phyloP scores from a whole-genome alignment of 2,888 invertebrate genomes.

The Limenitis camilla region DNA sequence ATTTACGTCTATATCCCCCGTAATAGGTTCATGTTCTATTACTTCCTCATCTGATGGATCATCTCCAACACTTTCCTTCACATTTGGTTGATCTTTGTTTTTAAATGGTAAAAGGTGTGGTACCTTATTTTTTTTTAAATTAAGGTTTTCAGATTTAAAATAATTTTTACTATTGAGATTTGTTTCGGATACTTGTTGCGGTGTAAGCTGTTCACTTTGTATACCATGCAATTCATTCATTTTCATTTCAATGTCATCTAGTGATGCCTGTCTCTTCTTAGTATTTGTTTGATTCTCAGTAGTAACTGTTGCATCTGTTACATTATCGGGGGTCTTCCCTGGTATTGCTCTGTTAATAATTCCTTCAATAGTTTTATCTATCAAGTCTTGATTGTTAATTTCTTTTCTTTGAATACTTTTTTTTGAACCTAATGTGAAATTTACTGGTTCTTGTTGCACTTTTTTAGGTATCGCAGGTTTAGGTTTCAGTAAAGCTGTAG shows the following conservation, averaged over 20 bases:
- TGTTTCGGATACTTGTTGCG: slow-evolving; percentile 46
- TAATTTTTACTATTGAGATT: slow-evolving; percentile 33
- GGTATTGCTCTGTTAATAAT: slow-evolving; percentile 50
- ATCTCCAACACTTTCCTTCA: slow-evolving; percentile 25
- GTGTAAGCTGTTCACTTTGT: slow-evolving; percentile 53
- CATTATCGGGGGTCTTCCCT: slow-evolving; percentile 39
- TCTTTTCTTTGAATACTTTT: slow-evolving; percentile 38
- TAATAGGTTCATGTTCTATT: slow-evolving; percentile 38
- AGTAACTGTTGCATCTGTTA: slow-evolving; percentile 10
- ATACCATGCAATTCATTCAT: slow-evolving; percentile 69
- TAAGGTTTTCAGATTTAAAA: slow-evolving; percentile 34
- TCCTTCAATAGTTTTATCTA: slow-evolving; percentile 64
- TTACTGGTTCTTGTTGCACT: slow-evolving; percentile 27
- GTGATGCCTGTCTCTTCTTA: slow-evolving; percentile 26
- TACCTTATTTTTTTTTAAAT: slow-evolving; percentile 36
- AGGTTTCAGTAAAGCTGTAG: slow-evolving; percentile 16
- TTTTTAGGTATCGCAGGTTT: slow-evolving; percentile 33
- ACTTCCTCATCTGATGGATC: slow-evolving; percentile 36
- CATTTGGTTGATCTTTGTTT: slow-evolving; percentile 34
- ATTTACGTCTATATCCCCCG: slow-evolving; percentile 33
- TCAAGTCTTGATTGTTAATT: slow-evolving; percentile 56
- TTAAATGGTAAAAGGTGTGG: slow-evolving; percentile 41
- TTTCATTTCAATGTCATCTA: slow-evolving; percentile 64
- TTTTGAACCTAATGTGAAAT: slow-evolving; percentile 25
- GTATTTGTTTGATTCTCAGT: slow-evolving; percentile 31